These are phyloP conservation scores for Dermolepida albohirtum DNA, from an alignment of 2,888 invertebrate genomes.

Conservation along the genomic window DNA sequence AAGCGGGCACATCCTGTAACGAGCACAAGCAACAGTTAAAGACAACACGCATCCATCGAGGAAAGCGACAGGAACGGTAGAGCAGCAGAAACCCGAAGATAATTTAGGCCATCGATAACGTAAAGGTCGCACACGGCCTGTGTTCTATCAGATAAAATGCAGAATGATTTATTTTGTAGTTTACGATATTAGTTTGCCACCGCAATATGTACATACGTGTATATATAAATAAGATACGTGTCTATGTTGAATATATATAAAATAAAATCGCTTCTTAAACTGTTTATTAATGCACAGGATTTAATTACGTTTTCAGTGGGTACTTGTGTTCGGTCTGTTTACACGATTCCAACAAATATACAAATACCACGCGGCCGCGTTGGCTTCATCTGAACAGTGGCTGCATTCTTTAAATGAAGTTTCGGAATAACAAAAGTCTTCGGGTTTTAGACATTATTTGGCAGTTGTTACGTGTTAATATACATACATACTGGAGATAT, in stretches of 20 bases:
- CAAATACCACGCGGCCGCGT: slow-evolving; percentile 31
- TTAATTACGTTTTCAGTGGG: slow-evolving; percentile 37
- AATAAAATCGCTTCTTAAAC: slow-evolving; percentile 34
- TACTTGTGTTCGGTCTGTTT: slow-evolving; percentile 33
- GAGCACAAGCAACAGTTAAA: too few relatives aligned
- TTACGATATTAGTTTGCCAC: slow-evolving; percentile 23
- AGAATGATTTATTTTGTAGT: slow-evolving; percentile 35
- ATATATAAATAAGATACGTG: slow-evolving; percentile 1
- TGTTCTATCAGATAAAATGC: slow-evolving; percentile 29
- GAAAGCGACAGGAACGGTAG: not conserved
- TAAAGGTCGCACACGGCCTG: slow-evolving; percentile 38
- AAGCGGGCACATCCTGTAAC: slow-evolving; percentile 51
- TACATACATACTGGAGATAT: slow-evolving; percentile 5
- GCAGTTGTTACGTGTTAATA: slow-evolving; percentile 37
- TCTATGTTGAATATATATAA: slow-evolving; percentile 13
- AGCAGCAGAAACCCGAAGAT: slow-evolving; percentile 28
- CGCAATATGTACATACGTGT: not conserved
- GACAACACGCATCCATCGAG: too few relatives aligned
- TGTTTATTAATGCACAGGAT: slow-evolving; percentile 32
- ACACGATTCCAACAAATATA: slow-evolving; percentile 33
- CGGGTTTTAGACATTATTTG: slow-evolving; percentile 30
- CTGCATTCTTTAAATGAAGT: slow-evolving; percentile 27
- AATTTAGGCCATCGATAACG: slow-evolving; percentile 43
- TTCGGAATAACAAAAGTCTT: slow-evolving; percentile 26
- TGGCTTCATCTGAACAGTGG: slow-evolving; percentile 6